Base-by-base conservation (phyloP, 2,797 vertebrate species). In the Chrosomus eos region DNA sequence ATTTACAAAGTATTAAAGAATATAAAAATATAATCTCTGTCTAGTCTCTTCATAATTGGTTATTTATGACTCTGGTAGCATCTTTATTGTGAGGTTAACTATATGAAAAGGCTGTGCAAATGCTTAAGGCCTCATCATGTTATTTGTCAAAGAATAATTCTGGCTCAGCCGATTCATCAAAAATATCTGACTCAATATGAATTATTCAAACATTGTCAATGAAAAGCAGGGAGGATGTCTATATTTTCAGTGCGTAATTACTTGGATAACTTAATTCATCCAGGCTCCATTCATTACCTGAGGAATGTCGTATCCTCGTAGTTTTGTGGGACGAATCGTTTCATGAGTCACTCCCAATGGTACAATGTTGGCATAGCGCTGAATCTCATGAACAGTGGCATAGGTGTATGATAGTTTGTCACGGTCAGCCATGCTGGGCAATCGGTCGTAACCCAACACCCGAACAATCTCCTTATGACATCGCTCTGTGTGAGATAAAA, bases 331-430 rank as follows among this genome's bases (percentile, higher is more conserved):
- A 1, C 26, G 73, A 26, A 60, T 86, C 14, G 86, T 87, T 58
- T 48, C 21, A 13, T 86, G 87, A 7, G 72, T 11, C n/a, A 87
- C 38, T 0, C n/a, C 85, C 1, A 85, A 0, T 10, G 88, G 87
- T 7, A 31, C 67, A 21, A 89, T 81, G 78, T 90, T 90, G n/a
- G 36, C 88, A n/a, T 26, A 51, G 11, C 89, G 86, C 68, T 85
- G 87, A 80, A 88, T 86, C 84, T 90, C 89, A 1, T 87, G 86
- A 45, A 90, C 60, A 7, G 86, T 87, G 68, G 89, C 87, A 2
- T 74, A 19, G 0, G 77, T 85, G 36, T 85, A 89, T 3, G 87
- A 83, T 45, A 87, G 72, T 6, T 60, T 74, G 14, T 31, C 78
- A 9, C 87, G 78, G 58, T 89, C 84, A 28, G 85, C 71, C 87